Conservation (phyloP, 1,140 invertebrate species). For the Heliconius hermathena region DNA sequence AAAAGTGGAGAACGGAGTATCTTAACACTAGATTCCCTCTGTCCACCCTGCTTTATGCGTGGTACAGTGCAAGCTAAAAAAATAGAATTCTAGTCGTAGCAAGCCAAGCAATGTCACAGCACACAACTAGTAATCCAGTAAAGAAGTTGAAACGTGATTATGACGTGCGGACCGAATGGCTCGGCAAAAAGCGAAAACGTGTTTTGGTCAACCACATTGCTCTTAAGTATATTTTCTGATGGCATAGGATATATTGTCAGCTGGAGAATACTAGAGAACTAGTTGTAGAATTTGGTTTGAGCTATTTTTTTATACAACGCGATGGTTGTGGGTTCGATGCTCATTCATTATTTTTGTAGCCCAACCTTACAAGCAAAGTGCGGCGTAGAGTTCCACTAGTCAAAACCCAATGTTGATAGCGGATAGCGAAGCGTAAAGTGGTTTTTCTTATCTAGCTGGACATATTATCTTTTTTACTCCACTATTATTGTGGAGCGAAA, state of each 20-base stretch:
- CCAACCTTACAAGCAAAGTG: neutral
- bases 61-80: neutral
- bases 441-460: too few relatives aligned
- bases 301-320: neutral
- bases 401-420: too few relatives aligned
- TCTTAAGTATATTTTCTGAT: constrained; percentile 29
- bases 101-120: neutral
- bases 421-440: too few relatives aligned
- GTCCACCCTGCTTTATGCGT: neutral
- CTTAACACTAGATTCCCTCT: neutral
- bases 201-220: constrained; percentile 35
- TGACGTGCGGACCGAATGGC: constrained; percentile 25
- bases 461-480: too few relatives aligned
- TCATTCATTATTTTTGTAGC: too few relatives aligned
- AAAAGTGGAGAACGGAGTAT: neutral
- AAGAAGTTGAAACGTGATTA: constrained; percentile 29
- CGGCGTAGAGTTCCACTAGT: too few relatives aligned
- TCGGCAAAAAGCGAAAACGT: constrained; percentile 38
- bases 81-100: neutral
- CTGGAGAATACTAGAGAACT: neutral
- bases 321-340: too few relatives aligned
- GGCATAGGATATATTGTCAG: neutral
- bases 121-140: neutral
- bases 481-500: too few relatives aligned
- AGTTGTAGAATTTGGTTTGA: neutral